Conservation (phyloP, 2,113 vertebrate genomes). For the Perca flavescens region DNA sequence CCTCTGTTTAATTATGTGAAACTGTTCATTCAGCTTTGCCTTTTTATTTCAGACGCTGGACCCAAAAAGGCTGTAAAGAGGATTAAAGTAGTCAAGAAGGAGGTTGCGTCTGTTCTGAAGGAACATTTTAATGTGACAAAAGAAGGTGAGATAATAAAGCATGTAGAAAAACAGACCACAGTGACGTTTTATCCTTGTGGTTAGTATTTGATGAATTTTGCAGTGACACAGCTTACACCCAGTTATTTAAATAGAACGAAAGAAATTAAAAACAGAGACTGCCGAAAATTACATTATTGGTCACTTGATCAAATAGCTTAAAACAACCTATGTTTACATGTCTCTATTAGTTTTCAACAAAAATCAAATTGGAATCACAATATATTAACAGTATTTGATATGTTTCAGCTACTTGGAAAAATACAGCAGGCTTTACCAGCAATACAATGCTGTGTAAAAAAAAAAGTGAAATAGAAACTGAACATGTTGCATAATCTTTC, state of each 20-base stretch:
- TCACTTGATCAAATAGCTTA: too few species aligned
- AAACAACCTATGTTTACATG: too few species aligned
- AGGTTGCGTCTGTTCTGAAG: conserved; percentile 49
- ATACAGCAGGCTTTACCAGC: too few species aligned
- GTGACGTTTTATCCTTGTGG: background rate
- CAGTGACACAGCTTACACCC: background rate
- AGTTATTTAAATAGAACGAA: too few species aligned
- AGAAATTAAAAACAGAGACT: too few species aligned
- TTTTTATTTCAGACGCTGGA: conserved; percentile 49
- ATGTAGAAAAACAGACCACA: background rate
- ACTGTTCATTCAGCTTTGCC: background rate
- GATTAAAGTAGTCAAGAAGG: conserved; percentile 43
- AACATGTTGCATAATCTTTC: background rate
- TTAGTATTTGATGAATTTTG: background rate
- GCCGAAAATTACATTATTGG: too few species aligned
- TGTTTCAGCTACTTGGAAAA: too few species aligned
- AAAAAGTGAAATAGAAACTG: too few species aligned
- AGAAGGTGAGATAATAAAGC: conserved; percentile 55
- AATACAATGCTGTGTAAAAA: too few species aligned
- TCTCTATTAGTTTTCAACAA: too few species aligned
- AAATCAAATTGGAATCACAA: too few species aligned
- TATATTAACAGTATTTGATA: too few species aligned
- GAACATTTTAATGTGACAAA: conserved; percentile 71
- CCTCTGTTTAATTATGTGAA: background rate
- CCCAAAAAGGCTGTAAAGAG: conserved; percentile 14